These are phyloP conservation scores for Montipora efflorescens DNA, from an alignment of 64 coral and sea anemone species.

Conservation along the genomic window DNA sequence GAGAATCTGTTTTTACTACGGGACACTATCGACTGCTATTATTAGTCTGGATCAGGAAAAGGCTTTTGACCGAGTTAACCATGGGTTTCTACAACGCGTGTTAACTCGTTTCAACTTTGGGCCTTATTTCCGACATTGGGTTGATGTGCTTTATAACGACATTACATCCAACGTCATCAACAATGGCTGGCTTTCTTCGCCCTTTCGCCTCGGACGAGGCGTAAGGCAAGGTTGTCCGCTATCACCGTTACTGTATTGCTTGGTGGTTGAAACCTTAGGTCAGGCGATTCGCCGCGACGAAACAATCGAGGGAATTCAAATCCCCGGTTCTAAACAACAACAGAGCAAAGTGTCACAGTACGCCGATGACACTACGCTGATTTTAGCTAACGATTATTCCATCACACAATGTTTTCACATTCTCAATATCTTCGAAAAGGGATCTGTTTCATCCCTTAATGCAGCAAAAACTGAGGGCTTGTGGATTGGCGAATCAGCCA, in stretches of 20 bases:
- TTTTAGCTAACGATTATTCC: conserved; percentile 19
- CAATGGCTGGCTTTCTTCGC: conserved; percentile 16
- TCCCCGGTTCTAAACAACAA: neutral
- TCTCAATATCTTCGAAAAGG: neutral
- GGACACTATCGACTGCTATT: neutral
- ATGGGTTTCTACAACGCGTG: no score
- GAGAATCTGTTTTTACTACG: neutral
- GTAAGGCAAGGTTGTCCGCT: conserved; percentile 35
- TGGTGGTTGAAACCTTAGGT: conserved; percentile 5
- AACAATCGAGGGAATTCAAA: conserved; percentile 21
- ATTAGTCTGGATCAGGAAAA: conserved; percentile 41
- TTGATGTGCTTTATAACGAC: neutral
- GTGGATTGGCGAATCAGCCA: conserved; percentile 17
- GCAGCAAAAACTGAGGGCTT: conserved; percentile 55
- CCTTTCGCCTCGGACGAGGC: neutral
- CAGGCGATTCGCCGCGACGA: conserved; percentile 29
- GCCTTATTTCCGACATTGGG: conserved; percentile 5
- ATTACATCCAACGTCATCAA: neutral
- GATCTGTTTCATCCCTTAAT: conserved; percentile 31
- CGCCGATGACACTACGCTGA: conserved; percentile 18
- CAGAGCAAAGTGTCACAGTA: conserved; percentile 40
- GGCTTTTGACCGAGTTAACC: conserved; percentile 29
- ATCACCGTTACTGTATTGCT: conserved; percentile 41
- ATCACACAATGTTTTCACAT: neutral
- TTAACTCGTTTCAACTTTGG: no score